Evolutionary conservation across 2,888 invertebrate genomes (phyloP).

Genomic region (Iselma pallidipennis): DNA sequence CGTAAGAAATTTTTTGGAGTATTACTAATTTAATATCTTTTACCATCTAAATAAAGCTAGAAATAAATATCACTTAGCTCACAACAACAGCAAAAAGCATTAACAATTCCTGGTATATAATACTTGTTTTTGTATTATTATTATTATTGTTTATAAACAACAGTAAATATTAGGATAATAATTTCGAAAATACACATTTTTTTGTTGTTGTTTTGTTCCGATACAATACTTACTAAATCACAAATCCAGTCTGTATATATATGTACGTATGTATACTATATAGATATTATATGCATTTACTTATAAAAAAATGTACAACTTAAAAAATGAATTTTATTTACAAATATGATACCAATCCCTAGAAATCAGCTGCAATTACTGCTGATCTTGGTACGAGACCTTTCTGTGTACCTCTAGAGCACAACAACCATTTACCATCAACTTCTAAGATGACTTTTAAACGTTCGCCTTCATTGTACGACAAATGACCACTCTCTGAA

Average conservation of each 20-base stretch:
- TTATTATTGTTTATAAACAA: neutral
- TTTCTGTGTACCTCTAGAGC: conserved; percentile 75
- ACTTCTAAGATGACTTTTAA: conserved; percentile 75
- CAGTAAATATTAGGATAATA: conserved; percentile 13
- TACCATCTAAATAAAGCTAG: conserved; percentile 6
- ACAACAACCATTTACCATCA: conserved; percentile 74
- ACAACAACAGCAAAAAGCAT: conserved; percentile 36
- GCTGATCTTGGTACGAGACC: conserved; percentile 76
- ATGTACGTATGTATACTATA: neutral
- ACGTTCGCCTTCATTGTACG: conserved; percentile 76
- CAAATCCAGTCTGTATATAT: conserved; percentile 42
- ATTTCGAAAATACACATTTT: conserved; percentile 6
- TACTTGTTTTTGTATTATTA: conserved; percentile 12
- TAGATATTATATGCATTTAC: too few species aligned
- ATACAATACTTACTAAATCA: conserved; percentile 30
- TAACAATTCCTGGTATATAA: conserved; percentile 31
- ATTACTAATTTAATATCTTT: neutral
- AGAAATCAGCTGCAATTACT: conserved; percentile 58
- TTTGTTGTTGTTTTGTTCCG: neutral
- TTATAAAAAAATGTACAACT: conserved; percentile 43
- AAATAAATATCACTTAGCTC: conserved; percentile 20
- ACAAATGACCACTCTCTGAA: conserved; percentile 77
- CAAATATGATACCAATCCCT: conserved; percentile 39
- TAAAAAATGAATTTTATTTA: conserved; percentile 31
- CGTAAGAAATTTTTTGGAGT: neutral